Evolutionary conservation across 1,140 invertebrate species (phyloP), one percentile per base, ranked within the genome.

Genomic region (Arion vulgaris): DNA sequence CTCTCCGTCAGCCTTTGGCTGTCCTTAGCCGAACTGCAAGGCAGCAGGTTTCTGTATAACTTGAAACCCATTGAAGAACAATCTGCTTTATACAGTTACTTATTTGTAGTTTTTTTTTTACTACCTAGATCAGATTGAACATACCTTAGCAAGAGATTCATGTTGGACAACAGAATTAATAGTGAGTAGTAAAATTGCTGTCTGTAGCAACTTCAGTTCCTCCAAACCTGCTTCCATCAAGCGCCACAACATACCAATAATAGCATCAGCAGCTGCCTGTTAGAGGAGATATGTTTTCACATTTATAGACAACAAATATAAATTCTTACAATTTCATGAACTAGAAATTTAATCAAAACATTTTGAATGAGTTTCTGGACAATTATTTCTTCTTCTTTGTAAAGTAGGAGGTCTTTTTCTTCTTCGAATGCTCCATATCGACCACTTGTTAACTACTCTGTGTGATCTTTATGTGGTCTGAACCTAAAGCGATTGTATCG

Each of bases 201-300:
- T 99, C 92, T 99, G 98, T 73, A 99, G 93, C 79, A 99, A 95
- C 94, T 98, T 98, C 23, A 99, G 95, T 94, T 99, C 98, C 92
- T 99, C 96, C 45, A 96, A 95, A 9, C 96, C 96, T 45, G 95
- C 94, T 92, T 99, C 97, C 94, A 99, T 98, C 17, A 99, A 93
- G 86, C 95, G 95, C 95, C 97, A 99, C 51, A 99, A 92, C 83
- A 97, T 97, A 90, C 97, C 96, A 4, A 98, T 97, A 36, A 99
- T 96, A 89, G 96, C 96, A 57, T 96, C 94, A 0, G 98, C 97
- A 80, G 97, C 97, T 92, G 89, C 89, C 92, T 94, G 84, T 68
- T 88, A 73, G 75, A 80, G 17, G 11, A 41, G n/a, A 38, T 9
- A 38, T 26, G 11, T 26, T 13, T 26, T 2, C 11, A 38, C n/a